Conservation (phyloP, 2,888 invertebrate species). For the Drosophila parthenogenetica region DNA sequence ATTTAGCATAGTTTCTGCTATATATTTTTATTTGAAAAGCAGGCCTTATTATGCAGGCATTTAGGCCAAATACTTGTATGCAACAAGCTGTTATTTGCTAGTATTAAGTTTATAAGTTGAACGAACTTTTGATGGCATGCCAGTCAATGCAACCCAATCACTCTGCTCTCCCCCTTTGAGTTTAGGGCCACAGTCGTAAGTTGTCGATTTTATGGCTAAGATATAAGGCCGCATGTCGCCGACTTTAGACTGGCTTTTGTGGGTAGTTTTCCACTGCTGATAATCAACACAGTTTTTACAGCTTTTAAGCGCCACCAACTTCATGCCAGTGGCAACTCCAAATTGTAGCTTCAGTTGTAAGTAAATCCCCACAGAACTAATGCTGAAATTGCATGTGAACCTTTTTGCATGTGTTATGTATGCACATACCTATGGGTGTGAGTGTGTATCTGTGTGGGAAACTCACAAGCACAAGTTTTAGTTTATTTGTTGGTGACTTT, state of each 20-base stretch:
- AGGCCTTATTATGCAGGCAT: constrained; percentile 48
- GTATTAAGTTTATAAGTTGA: constrained; percentile 55
- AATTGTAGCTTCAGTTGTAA: constrained; percentile 10
- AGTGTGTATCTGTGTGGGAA: constrained; percentile 38
- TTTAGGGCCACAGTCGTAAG: constrained; percentile 59
- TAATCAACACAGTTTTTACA: constrained; percentile 69
- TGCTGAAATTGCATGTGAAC: constrained; percentile 79
- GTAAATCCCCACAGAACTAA: constrained; percentile 49
- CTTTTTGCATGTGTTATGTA: constrained; percentile 27
- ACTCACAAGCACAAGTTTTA: constrained; percentile 50
- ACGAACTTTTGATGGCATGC: constrained; percentile 69
- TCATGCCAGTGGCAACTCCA: constrained; percentile 6
- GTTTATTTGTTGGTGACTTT: constrained; percentile 50
- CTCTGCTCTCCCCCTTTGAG: background rate
- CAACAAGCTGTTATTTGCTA: constrained; percentile 27
- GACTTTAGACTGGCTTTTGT: constrained; percentile 21
- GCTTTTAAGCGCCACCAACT: constrained; percentile 41
- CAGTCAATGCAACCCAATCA: constrained; percentile 25
- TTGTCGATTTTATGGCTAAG: constrained; percentile 55
- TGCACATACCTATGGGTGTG: constrained; percentile 1
- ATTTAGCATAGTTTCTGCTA: background rate
- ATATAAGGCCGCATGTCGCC: constrained; percentile 50
- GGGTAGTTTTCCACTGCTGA: constrained; percentile 24
- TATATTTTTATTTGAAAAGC: constrained; percentile 40
- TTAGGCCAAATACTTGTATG: constrained; percentile 36